phyloP scores from a whole-genome alignment of 2,888 invertebrate genomes.

The Toxonevra muliebris region DNA sequence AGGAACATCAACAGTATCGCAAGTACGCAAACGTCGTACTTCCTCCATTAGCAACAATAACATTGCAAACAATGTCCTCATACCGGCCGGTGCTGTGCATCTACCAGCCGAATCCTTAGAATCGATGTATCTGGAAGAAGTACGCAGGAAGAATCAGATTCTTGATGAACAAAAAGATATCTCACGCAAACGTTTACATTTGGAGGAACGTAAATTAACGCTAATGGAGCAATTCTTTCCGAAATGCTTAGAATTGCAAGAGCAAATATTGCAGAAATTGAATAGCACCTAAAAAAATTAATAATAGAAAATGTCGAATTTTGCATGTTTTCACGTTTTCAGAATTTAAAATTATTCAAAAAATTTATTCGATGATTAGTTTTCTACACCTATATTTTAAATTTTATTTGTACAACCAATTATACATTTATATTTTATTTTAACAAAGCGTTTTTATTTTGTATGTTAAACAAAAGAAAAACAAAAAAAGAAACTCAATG shows the following conservation, averaged over 20 bases:
- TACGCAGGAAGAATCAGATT: slow-evolving; percentile 53
- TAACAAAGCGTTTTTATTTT: too few relatives aligned
- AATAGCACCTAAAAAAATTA: slow-evolving; percentile 18
- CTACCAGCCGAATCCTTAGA: slow-evolving; percentile 49
- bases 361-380: too few relatives aligned
- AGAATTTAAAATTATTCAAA: too few relatives aligned
- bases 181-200: slow-evolving; percentile 50
- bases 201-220: slow-evolving; percentile 55
- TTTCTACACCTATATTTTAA: too few relatives aligned
- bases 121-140: slow-evolving; percentile 50
- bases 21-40: slow-evolving; percentile 29
- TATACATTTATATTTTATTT: too few relatives aligned
- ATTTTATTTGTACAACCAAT: too few relatives aligned
- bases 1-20: slow-evolving; percentile 12
- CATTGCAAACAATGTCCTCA: slow-evolving; percentile 11
- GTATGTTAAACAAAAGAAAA: too few relatives aligned
- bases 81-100: slow-evolving; percentile 19
- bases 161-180: slow-evolving; percentile 56
- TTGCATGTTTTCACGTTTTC: too few relatives aligned
- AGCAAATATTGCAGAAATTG: slow-evolving; percentile 49
- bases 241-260: slow-evolving; percentile 55
- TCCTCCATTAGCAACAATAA: slow-evolving; percentile 4
- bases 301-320: too few relatives aligned
- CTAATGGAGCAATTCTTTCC: slow-evolving; percentile 56
- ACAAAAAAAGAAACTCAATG: too few relatives aligned